Percentiles rank a stretch among this genome's conserved stretches.
These are phyloP conservation scores for Microcebus griseorufus DNA, from an alignment of 2,113 vertebrate species.

Conservation along the genomic window DNA sequence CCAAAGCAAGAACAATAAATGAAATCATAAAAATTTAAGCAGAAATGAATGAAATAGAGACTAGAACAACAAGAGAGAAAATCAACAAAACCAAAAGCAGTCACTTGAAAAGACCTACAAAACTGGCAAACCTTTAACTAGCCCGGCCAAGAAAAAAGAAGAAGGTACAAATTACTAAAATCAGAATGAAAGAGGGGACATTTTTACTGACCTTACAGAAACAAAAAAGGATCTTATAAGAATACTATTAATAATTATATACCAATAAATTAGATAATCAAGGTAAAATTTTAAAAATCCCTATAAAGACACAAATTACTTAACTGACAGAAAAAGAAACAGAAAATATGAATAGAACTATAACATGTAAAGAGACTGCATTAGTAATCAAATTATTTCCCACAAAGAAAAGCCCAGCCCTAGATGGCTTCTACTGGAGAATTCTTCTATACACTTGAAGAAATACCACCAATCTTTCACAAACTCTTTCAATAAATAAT, in stretches of 20 bases:
- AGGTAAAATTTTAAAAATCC: not conserved
- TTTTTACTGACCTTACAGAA: not conserved
- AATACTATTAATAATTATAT: not conserved
- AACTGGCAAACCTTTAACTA: not conserved
- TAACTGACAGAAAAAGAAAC: not conserved
- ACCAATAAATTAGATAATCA: not conserved
- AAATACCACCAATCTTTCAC: not conserved
- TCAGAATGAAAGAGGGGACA: not conserved
- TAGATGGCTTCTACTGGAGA: not conserved
- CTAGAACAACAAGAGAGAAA: not conserved
- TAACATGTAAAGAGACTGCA: not conserved
- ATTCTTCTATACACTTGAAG: not conserved
- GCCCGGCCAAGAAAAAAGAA: not conserved
- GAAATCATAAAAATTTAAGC: not conserved
- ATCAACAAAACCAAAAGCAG: not conserved
- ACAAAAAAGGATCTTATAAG: not conserved
- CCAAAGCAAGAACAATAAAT: not conserved
- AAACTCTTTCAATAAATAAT: not conserved
- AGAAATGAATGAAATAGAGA: not conserved
- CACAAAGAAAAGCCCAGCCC: not conserved
- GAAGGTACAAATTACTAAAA: not conserved
- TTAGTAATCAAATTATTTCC: not conserved
- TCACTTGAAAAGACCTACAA: not conserved
- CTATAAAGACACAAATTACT: not conserved
- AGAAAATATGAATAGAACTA: not conserved